These are phyloP conservation scores for Episyrphus balteatus DNA, from an alignment of 1,140 invertebrate species.

Conservation along the genomic window DNA sequence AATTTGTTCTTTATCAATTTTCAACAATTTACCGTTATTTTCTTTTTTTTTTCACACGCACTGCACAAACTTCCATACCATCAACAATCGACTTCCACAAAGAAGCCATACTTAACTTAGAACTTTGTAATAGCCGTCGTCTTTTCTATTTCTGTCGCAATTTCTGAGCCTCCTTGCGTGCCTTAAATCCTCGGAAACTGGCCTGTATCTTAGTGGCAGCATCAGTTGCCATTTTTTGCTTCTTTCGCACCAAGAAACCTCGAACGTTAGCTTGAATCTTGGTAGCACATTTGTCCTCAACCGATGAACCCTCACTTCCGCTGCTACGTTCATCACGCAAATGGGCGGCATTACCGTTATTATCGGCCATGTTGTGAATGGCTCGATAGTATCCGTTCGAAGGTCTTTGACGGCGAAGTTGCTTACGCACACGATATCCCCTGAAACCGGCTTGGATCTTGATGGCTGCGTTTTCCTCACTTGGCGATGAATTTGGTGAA, in stretches of 20 bases:
- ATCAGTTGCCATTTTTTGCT: conserved; percentile 41
- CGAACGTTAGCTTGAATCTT: conserved; percentile 65
- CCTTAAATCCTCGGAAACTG: conserved; percentile 46
- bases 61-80: no score
- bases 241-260: conserved; percentile 58
- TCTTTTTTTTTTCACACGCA: no score
- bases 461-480: conserved; percentile 48
- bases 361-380: background rate
- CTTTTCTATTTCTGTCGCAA: conserved; percentile 16
- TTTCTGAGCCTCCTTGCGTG: conserved; percentile 38
- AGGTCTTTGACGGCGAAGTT: no score
- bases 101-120: no score
- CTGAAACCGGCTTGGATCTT: conserved; percentile 65
- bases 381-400: background rate
- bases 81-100: no score
- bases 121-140: no score
- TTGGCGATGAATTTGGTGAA: conserved; percentile 21
- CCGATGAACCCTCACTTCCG: conserved; percentile 7
- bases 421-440: conserved; percentile 56
- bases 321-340: conserved; percentile 5
- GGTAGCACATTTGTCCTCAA: conserved; percentile 53
- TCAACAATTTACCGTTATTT: no score
- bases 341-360: conserved; percentile 6
- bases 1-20: no score
- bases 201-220: conserved; percentile 52